Evolutionary conservation across 2,797 vertebrate species (phyloP), one percentile per base, ranked within the genome.

Genomic region (Poecilia wingei): DNA sequence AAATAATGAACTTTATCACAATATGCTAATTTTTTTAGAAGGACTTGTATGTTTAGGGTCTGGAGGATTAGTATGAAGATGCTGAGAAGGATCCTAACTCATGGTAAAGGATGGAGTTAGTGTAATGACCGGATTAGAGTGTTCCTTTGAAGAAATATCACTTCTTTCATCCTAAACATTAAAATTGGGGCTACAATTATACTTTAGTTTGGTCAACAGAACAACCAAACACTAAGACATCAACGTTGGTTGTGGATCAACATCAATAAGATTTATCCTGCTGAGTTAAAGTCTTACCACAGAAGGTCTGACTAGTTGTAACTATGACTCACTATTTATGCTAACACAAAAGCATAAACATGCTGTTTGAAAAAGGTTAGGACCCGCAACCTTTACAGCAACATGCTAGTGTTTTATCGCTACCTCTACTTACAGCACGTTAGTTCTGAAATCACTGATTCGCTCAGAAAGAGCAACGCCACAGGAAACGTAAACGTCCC

Each of bases 401-500:
- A 78, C 3, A 10, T 36, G 51, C 70, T 66, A 72, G 39, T 7
- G 25, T 7, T 31, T 33, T 16, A 33, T 39, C 1, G 1, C 68
- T 72, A 16, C 8, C 6, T 18, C 66, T 69, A 77, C 28, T 47
- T 31, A 66, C 13, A 49, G 39, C 25, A 76, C 0, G 22, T 82
- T 51, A 78, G 51, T 66, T 76, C 6, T 68, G 31, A 25, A 77
- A 13, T 59, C 47, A 25, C 46, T 18, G 0, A 71, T 83, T 64
- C 1, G n/a, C 36, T 55, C 13, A 31, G 25, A 6, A 49, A 22
- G 47, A 83, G 33, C 13, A 78, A 55, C 41, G 71, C 61, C 28
- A 73, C 53, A 7, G 36, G 12, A 39, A 53, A 72, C 18, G 13
- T 13, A 28, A 49, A 45, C n/a, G 1, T 41, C 14, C 7, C 45